Evolutionary conservation across 1,140 invertebrate species (phyloP).

Genomic region (Neelides sp.): DNA sequence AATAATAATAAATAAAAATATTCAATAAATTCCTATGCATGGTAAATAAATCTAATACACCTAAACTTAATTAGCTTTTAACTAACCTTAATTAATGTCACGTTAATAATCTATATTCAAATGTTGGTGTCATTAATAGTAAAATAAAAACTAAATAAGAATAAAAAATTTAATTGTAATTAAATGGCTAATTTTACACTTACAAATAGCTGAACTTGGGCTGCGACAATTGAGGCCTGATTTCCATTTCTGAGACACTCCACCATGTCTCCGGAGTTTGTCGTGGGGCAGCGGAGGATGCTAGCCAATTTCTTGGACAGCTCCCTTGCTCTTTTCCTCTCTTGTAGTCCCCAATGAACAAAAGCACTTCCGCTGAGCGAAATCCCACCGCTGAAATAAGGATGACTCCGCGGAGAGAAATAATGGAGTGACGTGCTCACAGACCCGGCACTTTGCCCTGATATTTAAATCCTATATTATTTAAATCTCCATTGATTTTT

Average conservation of each 20-base stretch:
- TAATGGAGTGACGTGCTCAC: too few species aligned
- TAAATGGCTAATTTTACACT: neutral
- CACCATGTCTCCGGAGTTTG: neutral
- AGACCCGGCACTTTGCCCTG: too few species aligned
- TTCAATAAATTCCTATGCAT: neutral
- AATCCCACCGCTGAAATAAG: conserved; percentile 9
- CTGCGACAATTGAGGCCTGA: conserved; percentile 13
- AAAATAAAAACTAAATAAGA: too few species aligned
- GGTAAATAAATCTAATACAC: neutral
- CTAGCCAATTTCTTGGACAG: conserved; percentile 10
- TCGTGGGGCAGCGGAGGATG: conserved; percentile 5
- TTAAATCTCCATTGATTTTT: too few species aligned
- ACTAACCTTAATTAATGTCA: too few species aligned
- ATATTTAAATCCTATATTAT: too few species aligned
- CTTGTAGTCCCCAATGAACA: conserved; percentile 14
- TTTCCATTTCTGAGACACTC: conserved; percentile 10
- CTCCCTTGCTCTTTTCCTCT: neutral
- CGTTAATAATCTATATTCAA: too few species aligned
- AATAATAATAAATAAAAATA: neutral
- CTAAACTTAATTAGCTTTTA: neutral
- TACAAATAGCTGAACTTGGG: conserved; percentile 16
- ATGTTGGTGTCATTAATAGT: neutral
- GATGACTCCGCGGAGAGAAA: too few species aligned
- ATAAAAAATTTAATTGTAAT: too few species aligned
- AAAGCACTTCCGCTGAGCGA: conserved; percentile 13